A percentile compares a stretch with the other conserved stretches of the same genome.
These are phyloP conservation scores for Poecile montanus DNA, from an alignment of 2,797 vertebrate genomes.

Conservation along the genomic window DNA sequence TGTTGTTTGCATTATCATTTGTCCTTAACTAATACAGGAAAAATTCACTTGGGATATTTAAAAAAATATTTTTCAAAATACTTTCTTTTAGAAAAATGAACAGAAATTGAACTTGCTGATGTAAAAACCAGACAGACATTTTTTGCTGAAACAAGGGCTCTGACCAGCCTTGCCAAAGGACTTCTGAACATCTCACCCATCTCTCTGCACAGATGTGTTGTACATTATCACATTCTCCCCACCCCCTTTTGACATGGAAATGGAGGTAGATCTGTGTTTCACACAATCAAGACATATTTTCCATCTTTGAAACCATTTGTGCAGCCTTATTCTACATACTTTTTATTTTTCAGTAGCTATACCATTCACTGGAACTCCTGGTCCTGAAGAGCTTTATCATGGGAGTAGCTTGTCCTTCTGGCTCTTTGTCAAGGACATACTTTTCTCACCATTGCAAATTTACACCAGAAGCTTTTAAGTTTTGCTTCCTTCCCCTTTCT, in stretches of 20 bases:
- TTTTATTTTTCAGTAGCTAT: background rate
- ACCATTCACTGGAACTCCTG: background rate
- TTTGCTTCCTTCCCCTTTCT: slow-evolving; percentile 1
- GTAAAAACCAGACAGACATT: background rate
- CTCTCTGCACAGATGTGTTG: background rate
- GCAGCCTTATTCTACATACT: background rate
- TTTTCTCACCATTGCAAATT: background rate
- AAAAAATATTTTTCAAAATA: background rate
- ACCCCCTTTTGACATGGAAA: background rate
- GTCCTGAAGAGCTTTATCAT: background rate
- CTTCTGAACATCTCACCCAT: background rate
- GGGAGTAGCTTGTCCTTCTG: background rate
- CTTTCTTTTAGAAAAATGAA: background rate
- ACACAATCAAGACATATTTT: background rate
- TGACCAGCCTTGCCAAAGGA: background rate
- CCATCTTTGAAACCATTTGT: background rate
- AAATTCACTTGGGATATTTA: background rate
- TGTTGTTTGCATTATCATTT: background rate
- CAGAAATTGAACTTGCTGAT: background rate
- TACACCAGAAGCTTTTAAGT: background rate
- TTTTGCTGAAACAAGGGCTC: background rate
- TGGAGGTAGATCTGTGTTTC: background rate
- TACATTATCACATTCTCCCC: background rate
- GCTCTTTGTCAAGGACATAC: background rate
- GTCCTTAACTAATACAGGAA: background rate